phyloP scores from a whole-genome alignment of 1,140 invertebrate species.

The Euwallacea fornicatus region DNA sequence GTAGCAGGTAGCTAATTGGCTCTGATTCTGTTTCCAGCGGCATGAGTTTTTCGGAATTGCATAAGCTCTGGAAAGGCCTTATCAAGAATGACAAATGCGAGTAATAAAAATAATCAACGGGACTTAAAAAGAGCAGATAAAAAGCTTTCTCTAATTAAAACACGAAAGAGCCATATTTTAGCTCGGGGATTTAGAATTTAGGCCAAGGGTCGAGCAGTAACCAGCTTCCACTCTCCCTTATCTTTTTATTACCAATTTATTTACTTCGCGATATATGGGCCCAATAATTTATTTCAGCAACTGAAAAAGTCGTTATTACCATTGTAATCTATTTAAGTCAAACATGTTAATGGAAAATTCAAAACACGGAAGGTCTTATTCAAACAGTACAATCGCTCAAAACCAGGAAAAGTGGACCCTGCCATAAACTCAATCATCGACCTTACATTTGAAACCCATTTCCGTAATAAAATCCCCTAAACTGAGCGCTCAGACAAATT shows the following conservation, averaged over 20 bases:
- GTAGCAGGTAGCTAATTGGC: neutral
- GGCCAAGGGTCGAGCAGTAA: slow-evolving; percentile 9
- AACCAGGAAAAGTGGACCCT: too few relatives aligned
- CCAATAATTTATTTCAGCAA: too few relatives aligned
- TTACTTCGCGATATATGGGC: too few relatives aligned
- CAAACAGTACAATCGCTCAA: too few relatives aligned
- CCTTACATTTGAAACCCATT: too few relatives aligned
- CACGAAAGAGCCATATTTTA: slow-evolving; percentile 34
- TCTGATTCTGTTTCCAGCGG: neutral
- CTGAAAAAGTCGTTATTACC: too few relatives aligned
- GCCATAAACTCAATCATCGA: too few relatives aligned
- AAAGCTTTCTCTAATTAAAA: slow-evolving; percentile 32
- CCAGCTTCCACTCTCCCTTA: slow-evolving; percentile 2
- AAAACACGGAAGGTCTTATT: too few relatives aligned
- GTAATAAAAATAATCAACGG: slow-evolving; percentile 33
- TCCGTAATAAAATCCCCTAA: too few relatives aligned
- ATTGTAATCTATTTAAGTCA: too few relatives aligned
- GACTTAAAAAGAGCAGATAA: slow-evolving; percentile 21
- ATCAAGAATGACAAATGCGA: slow-evolving; percentile 25
- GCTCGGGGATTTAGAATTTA: slow-evolving; percentile 15
- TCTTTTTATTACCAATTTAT: neutral
- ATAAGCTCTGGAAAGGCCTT: slow-evolving; percentile 1
- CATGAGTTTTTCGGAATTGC: neutral
- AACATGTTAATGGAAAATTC: too few relatives aligned
- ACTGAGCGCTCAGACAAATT: too few relatives aligned